Conservation (phyloP, 2,113 vertebrate species). For the Eptesicus fuscus region DNA sequence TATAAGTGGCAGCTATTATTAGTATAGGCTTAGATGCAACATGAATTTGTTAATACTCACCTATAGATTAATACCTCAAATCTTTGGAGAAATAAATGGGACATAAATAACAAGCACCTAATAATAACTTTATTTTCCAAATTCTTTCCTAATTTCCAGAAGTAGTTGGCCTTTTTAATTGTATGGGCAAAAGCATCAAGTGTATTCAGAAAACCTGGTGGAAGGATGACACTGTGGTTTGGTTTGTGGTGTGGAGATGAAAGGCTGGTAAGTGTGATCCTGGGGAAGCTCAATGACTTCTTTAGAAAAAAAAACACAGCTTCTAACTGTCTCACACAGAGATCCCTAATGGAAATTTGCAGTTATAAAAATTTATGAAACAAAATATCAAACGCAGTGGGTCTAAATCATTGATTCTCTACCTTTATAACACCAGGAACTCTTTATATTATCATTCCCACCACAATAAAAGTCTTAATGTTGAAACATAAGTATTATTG, state of each 20-base stretch:
- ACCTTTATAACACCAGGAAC: neutral
- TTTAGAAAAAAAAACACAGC: neutral
- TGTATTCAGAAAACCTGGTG: neutral
- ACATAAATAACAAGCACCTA: neutral
- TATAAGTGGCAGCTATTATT: neutral
- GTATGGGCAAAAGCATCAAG: neutral
- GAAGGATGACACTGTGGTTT: neutral
- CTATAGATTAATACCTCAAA: neutral
- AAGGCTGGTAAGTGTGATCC: neutral
- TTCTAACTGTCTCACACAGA: neutral
- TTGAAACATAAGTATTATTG: neutral
- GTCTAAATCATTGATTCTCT: neutral
- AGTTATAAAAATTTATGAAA: neutral
- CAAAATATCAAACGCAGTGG: neutral
- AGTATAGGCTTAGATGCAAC: neutral
- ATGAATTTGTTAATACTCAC: neutral
- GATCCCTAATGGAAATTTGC: neutral
- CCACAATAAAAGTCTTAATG: neutral
- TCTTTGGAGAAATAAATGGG: neutral
- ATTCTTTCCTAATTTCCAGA: neutral
- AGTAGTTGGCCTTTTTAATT: neutral
- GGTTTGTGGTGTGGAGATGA: neutral
- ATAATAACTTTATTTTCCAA: conserved; percentile 14
- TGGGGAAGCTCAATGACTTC: neutral
- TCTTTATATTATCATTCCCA: neutral